Evolutionary conservation across 2,113 vertebrate genomes (phyloP), one percentile per base, ranked within the genome.

Genomic region (Procavia capensis): DNA sequence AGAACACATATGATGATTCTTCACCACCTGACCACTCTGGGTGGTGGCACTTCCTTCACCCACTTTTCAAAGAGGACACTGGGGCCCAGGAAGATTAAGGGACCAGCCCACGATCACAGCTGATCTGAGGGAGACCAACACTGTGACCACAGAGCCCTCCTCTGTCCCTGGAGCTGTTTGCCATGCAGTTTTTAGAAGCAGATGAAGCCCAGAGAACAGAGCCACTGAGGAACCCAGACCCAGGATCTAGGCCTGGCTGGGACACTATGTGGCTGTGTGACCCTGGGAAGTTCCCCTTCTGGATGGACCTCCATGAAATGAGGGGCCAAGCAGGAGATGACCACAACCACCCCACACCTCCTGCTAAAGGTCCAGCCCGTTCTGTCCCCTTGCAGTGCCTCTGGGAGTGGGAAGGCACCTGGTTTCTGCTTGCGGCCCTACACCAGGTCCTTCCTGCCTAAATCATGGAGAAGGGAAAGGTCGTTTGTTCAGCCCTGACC

Each of bases 141-240:
- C 27, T 6, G 22, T 41, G 81, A 47, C 29, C 27, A 6, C 45
- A 50, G 17, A 76, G 22, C 59, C 36, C 41, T 16, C 27, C 29
- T 50, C 70, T 81, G 61, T 19, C 45, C 41, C 39, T 11, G 7
- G 47, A 87, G 29, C 27, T 66, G 2, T 57, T 14, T 24, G 36
- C 8, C 43, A 59, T 1, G 2, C 34, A 57, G 19, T 45, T 81
- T 70, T 34, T 50, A 85, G n/a, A 34, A 50, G 24, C 50, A 59
- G 43, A 3, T 5, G 74, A 76, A 22, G n/a, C 63, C 25, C 3
- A 36, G 43, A 16, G 88, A 39, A 45, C 10, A 68, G 54, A 24
- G 13, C 39, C n/a, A 4, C 29, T 0, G 0, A 82, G 27, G 6
- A 54, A 6, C 9, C 22, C 39, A 66, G 63, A 34, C 9, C 63